A percentile compares a stretch with the other conserved stretches of the same genome.
phyloP scores from a whole-genome alignment of 2,113 vertebrate genomes.

The Prionailurus viverrinus region DNA sequence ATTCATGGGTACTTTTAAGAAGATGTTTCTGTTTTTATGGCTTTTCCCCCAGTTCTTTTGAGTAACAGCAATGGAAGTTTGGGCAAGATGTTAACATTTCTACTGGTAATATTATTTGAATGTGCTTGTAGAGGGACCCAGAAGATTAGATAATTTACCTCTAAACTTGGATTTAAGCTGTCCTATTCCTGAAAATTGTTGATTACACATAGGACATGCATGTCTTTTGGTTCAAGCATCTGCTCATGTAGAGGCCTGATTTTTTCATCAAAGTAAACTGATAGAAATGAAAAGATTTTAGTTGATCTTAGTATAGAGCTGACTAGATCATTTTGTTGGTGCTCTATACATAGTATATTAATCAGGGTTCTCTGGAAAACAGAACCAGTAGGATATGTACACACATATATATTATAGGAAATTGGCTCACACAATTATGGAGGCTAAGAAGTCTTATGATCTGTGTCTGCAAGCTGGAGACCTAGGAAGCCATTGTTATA shows the following conservation, averaged over 20 bases:
- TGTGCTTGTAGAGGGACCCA: neutral
- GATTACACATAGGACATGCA: neutral
- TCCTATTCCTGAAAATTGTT: neutral
- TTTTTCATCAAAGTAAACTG: neutral
- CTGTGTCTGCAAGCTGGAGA: neutral
- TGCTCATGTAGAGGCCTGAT: neutral
- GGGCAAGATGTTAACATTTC: conserved; percentile 4
- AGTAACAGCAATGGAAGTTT: neutral
- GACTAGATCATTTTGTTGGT: neutral
- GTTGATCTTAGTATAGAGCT: neutral
- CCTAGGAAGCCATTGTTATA: neutral
- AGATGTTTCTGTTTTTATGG: neutral
- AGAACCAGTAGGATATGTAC: neutral
- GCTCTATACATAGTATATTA: neutral
- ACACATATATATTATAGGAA: neutral
- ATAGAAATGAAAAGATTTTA: neutral
- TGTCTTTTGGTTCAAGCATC: conserved; percentile 39
- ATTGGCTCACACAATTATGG: neutral
- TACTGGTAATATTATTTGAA: conserved; percentile 1
- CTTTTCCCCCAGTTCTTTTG: neutral
- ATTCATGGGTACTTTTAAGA: neutral
- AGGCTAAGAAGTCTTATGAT: neutral
- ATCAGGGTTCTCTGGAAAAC: neutral
- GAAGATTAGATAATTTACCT: neutral
- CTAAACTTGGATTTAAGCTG: conserved; percentile 32